Evolutionary conservation across 2,888 invertebrate species (phyloP).

Genomic region (Dascillus cervinus): DNA sequence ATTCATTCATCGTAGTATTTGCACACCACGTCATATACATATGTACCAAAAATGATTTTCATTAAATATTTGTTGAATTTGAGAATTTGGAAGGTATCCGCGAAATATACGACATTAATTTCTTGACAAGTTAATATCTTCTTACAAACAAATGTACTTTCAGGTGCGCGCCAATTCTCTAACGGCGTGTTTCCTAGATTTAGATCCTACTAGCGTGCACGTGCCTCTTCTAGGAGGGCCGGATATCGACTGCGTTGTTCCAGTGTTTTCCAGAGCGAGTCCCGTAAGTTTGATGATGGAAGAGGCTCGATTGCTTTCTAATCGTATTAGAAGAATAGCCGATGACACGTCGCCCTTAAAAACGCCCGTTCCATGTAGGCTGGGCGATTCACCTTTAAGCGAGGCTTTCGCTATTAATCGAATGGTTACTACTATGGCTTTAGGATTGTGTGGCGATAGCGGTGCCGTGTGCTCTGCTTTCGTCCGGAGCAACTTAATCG

Average conservation of each 20-base stretch:
- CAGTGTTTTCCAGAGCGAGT: constrained; percentile 52
- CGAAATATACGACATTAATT: too few relatives aligned
- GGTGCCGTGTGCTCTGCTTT: constrained; percentile 29
- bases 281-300: constrained; percentile 42
- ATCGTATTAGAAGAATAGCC: constrained; percentile 1
- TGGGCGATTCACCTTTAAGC: constrained; percentile 11
- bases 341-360: not conserved
- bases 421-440: constrained; percentile 30
- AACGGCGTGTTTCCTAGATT: constrained; percentile 49
- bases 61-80: too few relatives aligned
- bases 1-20: too few relatives aligned
- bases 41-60: too few relatives aligned
- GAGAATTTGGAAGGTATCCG: too few relatives aligned
- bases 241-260: constrained; percentile 56
- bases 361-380: not conserved
- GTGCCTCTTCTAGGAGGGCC: constrained; percentile 61
- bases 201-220: constrained; percentile 51
- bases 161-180: constrained; percentile 54
- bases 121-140: too few relatives aligned
- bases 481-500: constrained; percentile 30
- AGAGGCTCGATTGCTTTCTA: constrained; percentile 6
- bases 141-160: constrained; percentile 9
- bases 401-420: constrained; percentile 33
- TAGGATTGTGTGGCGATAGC: constrained; percentile 34
- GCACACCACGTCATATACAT: too few relatives aligned